Percentiles rank a stretch among this genome's conserved stretches.
Evolutionary conservation across 2,113 vertebrate species (phyloP).

Genomic region (Butorides virescens): DNA sequence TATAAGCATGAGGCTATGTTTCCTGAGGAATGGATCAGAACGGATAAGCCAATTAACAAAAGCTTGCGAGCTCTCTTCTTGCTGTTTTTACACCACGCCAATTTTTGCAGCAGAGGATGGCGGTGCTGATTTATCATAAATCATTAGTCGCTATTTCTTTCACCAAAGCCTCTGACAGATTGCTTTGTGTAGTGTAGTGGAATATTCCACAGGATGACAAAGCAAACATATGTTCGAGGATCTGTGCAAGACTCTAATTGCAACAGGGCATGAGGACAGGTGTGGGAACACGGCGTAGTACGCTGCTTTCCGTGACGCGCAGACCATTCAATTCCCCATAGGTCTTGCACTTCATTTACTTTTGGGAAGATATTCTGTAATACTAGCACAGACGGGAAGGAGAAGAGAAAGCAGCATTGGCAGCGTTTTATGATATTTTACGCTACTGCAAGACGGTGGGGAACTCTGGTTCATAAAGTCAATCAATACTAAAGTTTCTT

Average conservation of each 20-base stretch:
- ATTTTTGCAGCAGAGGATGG: background rate
- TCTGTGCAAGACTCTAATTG: background rate
- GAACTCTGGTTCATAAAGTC: background rate
- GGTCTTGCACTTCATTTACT: background rate
- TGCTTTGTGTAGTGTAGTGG: background rate
- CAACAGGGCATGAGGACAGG: background rate
- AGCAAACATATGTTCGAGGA: background rate
- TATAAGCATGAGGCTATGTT: background rate
- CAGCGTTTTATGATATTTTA: background rate
- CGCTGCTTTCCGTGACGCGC: background rate
- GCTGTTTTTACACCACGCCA: background rate
- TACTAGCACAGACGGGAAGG: background rate
- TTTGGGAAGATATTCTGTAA: background rate
- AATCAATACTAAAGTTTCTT: background rate
- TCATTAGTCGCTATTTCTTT: constrained; percentile 22
- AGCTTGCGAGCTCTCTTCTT: background rate
- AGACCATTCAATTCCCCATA: background rate
- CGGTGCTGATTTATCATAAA: constrained; percentile 15
- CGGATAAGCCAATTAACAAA: background rate
- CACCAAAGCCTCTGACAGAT: constrained; percentile 12
- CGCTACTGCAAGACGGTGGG: background rate
- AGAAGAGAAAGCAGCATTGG: background rate
- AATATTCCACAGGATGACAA: constrained; percentile 33
- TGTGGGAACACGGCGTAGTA: background rate
- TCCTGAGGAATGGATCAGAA: background rate